phyloP scores from a whole-genome alignment of 2,113 vertebrate genomes.

The Halcyon senegalensis region DNA sequence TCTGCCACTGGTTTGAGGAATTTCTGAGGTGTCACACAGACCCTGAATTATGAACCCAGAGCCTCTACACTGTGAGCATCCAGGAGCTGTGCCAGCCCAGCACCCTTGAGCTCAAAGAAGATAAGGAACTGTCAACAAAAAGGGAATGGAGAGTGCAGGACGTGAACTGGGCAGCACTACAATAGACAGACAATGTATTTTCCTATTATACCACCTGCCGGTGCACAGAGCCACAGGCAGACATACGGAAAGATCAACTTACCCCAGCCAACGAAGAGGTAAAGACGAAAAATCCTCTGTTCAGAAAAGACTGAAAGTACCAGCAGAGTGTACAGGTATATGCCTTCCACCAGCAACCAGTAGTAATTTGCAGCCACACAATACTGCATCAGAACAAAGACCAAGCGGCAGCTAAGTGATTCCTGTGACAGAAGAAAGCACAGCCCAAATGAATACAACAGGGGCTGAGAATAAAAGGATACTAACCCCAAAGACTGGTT shows the following conservation, averaged over 20 bases:
- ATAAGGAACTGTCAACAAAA: background rate
- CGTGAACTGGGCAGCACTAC: background rate
- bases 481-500: background rate
- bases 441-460: background rate
- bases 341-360: constrained; percentile 96
- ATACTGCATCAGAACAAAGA: constrained; percentile 98
- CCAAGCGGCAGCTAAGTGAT: constrained; percentile 87
- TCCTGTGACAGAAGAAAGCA: constrained; percentile 72
- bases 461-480: background rate
- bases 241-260: constrained; percentile 25
- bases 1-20: background rate
- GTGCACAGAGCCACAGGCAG: rapidly evolving
- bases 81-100: background rate
- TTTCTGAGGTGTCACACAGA: rapidly evolving
- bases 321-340: constrained; percentile 93
- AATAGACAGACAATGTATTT: background rate
- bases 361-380: constrained; percentile 96
- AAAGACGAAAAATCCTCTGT: constrained; percentile 89
- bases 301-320: constrained; percentile 91
- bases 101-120: background rate
- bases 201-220: background rate
- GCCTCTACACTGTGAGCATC: background rate
- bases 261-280: constrained; percentile 95
- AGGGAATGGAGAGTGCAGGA: background rate
- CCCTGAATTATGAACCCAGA: background rate